Evolutionary conservation across 1,140 invertebrate species (phyloP).

Genomic region (Bombus balteatus): DNA sequence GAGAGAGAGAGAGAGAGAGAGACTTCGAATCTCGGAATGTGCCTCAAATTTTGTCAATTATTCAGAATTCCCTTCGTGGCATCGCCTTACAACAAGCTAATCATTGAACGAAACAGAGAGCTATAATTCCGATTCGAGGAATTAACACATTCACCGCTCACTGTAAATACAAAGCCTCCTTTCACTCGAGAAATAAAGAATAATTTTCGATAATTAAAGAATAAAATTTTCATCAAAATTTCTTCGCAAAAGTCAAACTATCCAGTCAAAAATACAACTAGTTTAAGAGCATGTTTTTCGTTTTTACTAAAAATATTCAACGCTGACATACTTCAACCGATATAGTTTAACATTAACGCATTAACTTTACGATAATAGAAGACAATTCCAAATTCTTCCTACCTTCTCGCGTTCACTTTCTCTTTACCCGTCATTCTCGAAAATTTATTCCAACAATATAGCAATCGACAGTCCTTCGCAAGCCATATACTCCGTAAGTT

Average conservation of each 20-base stretch:
- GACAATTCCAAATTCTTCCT: neutral
- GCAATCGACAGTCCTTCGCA: neutral
- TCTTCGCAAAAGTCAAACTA: too few species aligned
- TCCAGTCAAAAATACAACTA: neutral
- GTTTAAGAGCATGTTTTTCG: neutral
- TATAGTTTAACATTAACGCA: neutral
- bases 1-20: too few species aligned
- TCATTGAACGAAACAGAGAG: neutral
- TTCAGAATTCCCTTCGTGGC: neutral
- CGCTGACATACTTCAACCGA: too few species aligned
- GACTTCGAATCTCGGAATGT: constrained; percentile 1
- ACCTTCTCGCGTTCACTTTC: neutral
- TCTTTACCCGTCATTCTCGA: neutral
- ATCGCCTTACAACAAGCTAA: neutral
- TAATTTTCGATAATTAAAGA: neutral
- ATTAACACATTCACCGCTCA: constrained; percentile 16
- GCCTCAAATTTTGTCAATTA: neutral
- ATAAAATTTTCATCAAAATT: too few species aligned
- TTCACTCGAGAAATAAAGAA: neutral
- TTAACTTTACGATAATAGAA: neutral
- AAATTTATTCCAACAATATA: neutral
- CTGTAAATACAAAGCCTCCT: neutral
- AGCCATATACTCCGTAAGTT: too few species aligned
- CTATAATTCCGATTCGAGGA: neutral
- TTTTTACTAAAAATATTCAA: neutral